These are phyloP conservation scores for Cephalophus harveyi DNA, from an alignment of 2,113 vertebrate species.

Conservation along the genomic window DNA sequence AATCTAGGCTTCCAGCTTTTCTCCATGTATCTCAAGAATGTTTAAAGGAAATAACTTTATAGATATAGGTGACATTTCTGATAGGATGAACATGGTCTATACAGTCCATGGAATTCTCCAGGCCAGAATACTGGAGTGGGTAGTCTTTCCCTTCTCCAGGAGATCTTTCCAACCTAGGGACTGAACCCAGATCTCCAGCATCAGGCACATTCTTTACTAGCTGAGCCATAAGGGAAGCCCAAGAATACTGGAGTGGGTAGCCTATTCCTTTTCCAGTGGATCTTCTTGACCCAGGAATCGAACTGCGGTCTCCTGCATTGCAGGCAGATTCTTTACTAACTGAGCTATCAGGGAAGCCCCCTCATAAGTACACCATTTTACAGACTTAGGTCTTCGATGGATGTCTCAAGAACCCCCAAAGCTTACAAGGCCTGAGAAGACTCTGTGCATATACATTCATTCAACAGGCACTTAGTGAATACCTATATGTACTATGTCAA, in stretches of 20 bases:
- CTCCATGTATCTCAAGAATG: not conserved
- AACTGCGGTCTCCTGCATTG: not conserved
- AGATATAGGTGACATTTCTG: not conserved
- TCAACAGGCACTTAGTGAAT: not conserved
- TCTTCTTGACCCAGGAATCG: not conserved
- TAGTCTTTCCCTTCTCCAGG: not conserved
- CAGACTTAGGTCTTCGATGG: not conserved
- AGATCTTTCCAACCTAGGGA: not conserved
- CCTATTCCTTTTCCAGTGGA: not conserved
- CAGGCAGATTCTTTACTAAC: not conserved
- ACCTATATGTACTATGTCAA: not conserved
- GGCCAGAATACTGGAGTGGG: not conserved
- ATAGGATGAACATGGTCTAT: not conserved
- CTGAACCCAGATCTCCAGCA: not conserved
- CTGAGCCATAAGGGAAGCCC: not conserved
- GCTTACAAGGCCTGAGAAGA: not conserved
- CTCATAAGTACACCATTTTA: not conserved
- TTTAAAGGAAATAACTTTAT: not conserved
- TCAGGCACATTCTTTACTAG: not conserved
- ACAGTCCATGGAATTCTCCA: not conserved
- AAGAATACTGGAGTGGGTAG: not conserved
- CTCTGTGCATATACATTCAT: not conserved
- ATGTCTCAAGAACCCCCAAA: not conserved
- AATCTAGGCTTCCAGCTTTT: not conserved
- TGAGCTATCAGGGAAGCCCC: not conserved